These are phyloP conservation scores for Azorinus chamasolen DNA, from an alignment of 2,888 invertebrate species.

Conservation along the genomic window DNA sequence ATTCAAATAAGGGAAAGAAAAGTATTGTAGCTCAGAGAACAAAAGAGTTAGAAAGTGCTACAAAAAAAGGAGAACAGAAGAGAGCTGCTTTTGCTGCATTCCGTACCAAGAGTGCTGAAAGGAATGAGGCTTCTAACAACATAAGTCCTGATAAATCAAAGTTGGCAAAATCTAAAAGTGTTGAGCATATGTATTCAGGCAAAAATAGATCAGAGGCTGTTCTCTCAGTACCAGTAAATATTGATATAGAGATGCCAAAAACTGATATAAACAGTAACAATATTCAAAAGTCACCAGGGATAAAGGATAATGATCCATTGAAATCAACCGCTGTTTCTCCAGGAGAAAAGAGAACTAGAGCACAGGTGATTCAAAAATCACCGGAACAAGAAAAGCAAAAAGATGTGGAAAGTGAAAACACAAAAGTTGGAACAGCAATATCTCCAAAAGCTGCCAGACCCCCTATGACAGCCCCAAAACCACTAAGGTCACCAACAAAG, in stretches of 20 bases:
- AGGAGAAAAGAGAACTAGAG: not conserved
- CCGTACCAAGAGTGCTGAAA: slow-evolving; percentile 46
- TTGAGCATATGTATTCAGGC: slow-evolving; percentile 40
- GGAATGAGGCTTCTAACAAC: slow-evolving; percentile 15
- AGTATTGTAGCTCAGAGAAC: slow-evolving; percentile 45
- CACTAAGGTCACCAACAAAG: not conserved
- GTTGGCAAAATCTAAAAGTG: slow-evolving; percentile 55
- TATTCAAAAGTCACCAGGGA: not conserved
- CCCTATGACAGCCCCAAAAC: not conserved
- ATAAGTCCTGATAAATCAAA: not conserved
- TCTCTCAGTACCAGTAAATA: not conserved
- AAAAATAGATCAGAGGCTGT: slow-evolving; percentile 18
- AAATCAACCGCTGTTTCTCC: slow-evolving; percentile 8
- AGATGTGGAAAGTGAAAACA: too few relatives aligned
- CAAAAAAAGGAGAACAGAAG: slow-evolving; percentile 31
- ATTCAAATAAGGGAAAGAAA: slow-evolving; percentile 20
- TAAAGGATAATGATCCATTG: not conserved
- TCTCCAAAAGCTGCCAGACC: too few relatives aligned
- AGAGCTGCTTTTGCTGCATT: slow-evolving; percentile 19
- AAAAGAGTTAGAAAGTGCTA: slow-evolving; percentile 39
- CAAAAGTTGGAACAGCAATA: too few relatives aligned
- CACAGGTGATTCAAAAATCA: not conserved
- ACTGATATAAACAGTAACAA: not conserved
- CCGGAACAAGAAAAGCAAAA: slow-evolving; percentile 5
- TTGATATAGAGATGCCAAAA: not conserved